phyloP scores from a whole-genome alignment of 2,888 invertebrate species.

The Rotaria socialis region DNA sequence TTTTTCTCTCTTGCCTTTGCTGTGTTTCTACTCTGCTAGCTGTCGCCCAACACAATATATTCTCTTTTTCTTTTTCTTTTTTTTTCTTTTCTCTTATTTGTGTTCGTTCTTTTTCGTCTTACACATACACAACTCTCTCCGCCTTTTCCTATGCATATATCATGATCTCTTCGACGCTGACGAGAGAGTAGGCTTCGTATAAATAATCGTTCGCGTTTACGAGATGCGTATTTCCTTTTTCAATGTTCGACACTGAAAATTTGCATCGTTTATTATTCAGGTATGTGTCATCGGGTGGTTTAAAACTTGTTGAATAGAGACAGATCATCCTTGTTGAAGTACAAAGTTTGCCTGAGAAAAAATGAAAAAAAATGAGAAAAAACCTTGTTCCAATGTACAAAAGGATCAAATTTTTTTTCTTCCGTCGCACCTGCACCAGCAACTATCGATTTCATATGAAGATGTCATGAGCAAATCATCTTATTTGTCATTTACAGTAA shows the following conservation, averaged over 20 bases:
- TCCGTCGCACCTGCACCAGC: neutral
- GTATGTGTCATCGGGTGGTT: neutral
- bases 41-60: neutral
- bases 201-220: neutral
- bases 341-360: neutral
- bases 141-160: constrained; percentile 2
- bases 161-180: constrained; percentile 29
- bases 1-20: neutral
- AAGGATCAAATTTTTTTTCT: constrained; percentile 1
- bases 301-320: neutral
- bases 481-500: neutral
- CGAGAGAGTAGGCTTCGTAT: neutral
- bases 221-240: neutral
- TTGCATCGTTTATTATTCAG: neutral
- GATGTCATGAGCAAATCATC: neutral
- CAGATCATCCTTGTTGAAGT: neutral
- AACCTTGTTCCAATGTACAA: constrained; percentile 11
- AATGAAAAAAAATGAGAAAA: neutral
- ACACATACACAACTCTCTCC: neutral
- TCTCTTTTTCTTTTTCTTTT: neutral
- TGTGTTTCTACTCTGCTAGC: neutral
- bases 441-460: neutral
- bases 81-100: constrained; percentile 1
- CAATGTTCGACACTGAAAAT: neutral
- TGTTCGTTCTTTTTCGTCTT: constrained; percentile 29